A percentile compares a stretch with the other conserved stretches of the same genome.
phyloP scores from a whole-genome alignment of 2,888 invertebrate species.

The Dryadula phaetusa region DNA sequence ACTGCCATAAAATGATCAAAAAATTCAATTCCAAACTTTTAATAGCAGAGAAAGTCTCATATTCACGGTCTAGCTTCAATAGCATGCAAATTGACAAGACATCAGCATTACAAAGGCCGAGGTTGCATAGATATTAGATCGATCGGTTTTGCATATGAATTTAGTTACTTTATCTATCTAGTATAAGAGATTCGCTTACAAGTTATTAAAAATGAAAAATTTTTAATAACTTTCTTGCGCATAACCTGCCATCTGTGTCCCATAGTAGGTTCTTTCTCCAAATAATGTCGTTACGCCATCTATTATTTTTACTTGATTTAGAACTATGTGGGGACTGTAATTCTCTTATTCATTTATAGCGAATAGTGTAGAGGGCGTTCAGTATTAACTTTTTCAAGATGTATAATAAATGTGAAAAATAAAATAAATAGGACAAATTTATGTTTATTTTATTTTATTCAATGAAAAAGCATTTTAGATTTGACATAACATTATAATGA shows the following conservation, averaged over 20 bases:
- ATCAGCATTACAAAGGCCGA: conserved; percentile 17
- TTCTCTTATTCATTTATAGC: neutral
- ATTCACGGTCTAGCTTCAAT: conserved; percentile 12
- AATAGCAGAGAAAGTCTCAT: neutral
- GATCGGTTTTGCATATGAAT: neutral
- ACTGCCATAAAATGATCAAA: conserved; percentile 2
- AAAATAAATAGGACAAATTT: too few relatives aligned
- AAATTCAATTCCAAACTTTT: conserved; percentile 10
- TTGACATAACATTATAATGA: too few relatives aligned
- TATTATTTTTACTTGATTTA: neutral
- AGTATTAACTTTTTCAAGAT: too few relatives aligned
- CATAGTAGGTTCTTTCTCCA: neutral
- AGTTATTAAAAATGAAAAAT: neutral
- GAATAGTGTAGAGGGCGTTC: neutral
- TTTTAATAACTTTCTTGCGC: neutral
- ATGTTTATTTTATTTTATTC: too few relatives aligned
- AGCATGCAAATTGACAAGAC: conserved; percentile 20
- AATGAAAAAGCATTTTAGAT: too few relatives aligned
- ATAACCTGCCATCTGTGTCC: neutral
- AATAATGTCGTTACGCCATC: neutral
- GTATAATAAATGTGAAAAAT: too few relatives aligned
- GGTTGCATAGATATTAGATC: neutral
- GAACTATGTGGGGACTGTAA: too few relatives aligned
- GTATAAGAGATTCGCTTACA: neutral
- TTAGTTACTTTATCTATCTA: neutral